Evolutionary conservation across 2,797 vertebrate species (phyloP), one percentile per base, ranked within the genome.

Genomic region (Tinamus major): DNA sequence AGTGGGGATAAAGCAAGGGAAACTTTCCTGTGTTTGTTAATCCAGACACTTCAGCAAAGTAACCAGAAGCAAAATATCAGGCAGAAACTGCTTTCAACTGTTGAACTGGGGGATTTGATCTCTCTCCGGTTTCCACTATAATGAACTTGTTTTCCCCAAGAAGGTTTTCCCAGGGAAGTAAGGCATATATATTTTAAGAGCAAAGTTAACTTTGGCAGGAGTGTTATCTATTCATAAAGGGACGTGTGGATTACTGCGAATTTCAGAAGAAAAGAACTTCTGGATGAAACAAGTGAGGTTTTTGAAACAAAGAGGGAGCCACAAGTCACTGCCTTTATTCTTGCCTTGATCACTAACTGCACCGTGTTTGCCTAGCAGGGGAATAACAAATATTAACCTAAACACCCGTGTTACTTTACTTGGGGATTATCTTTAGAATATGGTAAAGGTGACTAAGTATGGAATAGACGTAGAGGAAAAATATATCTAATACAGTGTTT

Each of bases 301-400:
- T 35, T 72, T 78, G 8, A 87, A 92, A 48, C 9, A 77, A 49
- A 77, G 42, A 26, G 27, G 11, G 13, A 19, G 3, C 6, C 62
- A 9, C 19, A 51, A 35, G 20, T 80, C 48, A 29, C 20, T 56
- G 82, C 49, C 8, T 44, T 6, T 23, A 21, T 84, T 94, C 37
- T 64, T 62, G 12, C 23, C 55, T 91, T 1, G 0, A 26, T 86
- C 4, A 63, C 58, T 56, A 53, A 48, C 20, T 35, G 15, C 80
- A 8, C 37, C 58, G 84, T 67, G 37, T 85, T 96, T 75, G 89
- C n/a, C 64, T 91, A 86, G 29, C 18, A 91, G 62, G 95, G 64
- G 18, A 58, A 79, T 29, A 65, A 39, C 31, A 42, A 93, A 92
- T 85, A 20, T 19, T 24, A 62, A 31, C 8, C 44, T 55, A 79